Base-by-base conservation (phyloP, 2,888 invertebrate species). In the Tridacna gigas region DNA sequence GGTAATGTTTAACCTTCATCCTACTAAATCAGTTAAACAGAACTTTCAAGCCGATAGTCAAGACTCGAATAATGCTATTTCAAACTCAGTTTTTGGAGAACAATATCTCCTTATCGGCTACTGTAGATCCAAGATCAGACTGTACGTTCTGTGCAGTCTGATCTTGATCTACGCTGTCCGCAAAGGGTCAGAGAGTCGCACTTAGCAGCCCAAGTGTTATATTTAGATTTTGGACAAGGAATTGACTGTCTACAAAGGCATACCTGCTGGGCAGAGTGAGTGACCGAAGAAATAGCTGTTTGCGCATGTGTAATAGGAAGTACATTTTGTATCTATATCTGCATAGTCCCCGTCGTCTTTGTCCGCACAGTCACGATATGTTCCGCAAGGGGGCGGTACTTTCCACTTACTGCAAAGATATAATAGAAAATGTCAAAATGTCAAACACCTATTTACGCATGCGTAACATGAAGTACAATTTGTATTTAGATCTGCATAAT, bases 351-450 rank as follows among this genome's bases (percentile, higher is more conserved):
- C 91, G 79, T 91, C 88, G 0, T 48, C 56, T 22, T 84, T 81
- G 26, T 80, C 80, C 0, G 84, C 74, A 82, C 91, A 91, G 51
- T 91, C 90, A 51, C 89, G 79, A 74, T 86, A 89, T 22, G 88
- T 83, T 20, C 91, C 91, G 47, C 91, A 91, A 22, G 91, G 91
- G 1, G 90, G 87, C 0, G 88, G 88, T 9, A 89, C 88, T 28
- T 88, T 80, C 79, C 88, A 89, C 51, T 85, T 84, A 47, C 90
- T 90, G 77, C 7, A 83, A 85, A 66, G 7, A 60, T 7, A 37
- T 4, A 37, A 37, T 7, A 37, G 37, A 1, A 67, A 25, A 25
- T 60, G 7, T 20, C 22, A 65, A 4, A 65, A 63, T 18, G 26
- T 22, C 25, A 65, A 15, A 56, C 9, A 18, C 2, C n/a, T 56